Percentiles rank a stretch among this genome's conserved stretches.
These are phyloP conservation scores for Onthophagus taurus DNA, from an alignment of 1,140 invertebrate species.

Conservation along the genomic window DNA sequence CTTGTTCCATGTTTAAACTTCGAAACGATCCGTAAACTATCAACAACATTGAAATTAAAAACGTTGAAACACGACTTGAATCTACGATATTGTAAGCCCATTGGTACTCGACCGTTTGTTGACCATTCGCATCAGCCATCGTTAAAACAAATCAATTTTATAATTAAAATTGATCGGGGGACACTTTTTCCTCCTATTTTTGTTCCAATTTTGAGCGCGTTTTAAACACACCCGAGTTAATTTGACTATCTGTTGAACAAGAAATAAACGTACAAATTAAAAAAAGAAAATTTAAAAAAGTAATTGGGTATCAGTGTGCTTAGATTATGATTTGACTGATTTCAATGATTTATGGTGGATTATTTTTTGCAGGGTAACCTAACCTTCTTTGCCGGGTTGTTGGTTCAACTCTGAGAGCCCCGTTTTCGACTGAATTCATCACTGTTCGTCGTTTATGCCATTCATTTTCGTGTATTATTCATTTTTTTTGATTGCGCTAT, in stretches of 20 bases:
- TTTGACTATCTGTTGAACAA: neutral
- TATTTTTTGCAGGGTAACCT: too few species aligned
- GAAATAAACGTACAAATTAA: too few species aligned
- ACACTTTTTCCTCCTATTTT: too few species aligned
- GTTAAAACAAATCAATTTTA: too few species aligned
- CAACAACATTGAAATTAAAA: slow-evolving; percentile 92
- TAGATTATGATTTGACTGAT: too few species aligned
- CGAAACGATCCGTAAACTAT: slow-evolving; percentile 95
- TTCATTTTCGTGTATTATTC: neutral
- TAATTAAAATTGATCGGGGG: too few species aligned
- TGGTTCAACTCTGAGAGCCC: slow-evolving; percentile 1
- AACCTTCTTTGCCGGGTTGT: neutral
- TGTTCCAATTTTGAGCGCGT: too few species aligned
- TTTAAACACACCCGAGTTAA: too few species aligned
- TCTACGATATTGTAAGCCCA: slow-evolving; percentile 95
- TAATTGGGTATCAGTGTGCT: too few species aligned
- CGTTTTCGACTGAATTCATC: slow-evolving; percentile 2
- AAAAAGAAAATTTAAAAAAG: slow-evolving; percentile 8
- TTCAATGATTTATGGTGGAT: too few species aligned
- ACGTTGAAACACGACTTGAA: slow-evolving; percentile 91
- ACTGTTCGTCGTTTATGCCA: neutral
- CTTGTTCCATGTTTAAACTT: slow-evolving; percentile 88
- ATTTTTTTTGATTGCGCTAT: too few species aligned
- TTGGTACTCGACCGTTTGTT: slow-evolving; percentile 47
- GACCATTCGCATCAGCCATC: slow-evolving; percentile 16